Conservation (phyloP, 2,113 vertebrate species). For the Trichechus manatus region DNA sequence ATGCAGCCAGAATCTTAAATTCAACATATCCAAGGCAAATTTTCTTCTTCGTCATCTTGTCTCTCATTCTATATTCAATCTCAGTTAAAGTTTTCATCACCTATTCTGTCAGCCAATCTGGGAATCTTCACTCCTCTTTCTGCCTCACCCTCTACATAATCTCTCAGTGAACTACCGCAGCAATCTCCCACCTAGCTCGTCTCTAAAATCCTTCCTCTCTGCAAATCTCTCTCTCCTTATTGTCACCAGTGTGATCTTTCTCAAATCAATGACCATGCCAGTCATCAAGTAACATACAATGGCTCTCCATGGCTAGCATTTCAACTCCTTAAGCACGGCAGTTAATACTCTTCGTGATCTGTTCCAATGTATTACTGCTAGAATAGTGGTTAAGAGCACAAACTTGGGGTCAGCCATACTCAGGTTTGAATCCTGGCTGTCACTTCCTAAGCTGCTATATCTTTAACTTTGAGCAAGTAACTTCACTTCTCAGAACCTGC, state of each 20-base stretch:
- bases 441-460: background rate
- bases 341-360: background rate
- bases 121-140: background rate
- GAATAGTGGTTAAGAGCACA: background rate
- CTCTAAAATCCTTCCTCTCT: slow-evolving; percentile 33
- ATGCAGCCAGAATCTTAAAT: background rate
- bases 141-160: background rate
- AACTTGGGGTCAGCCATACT: background rate
- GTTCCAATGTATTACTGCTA: background rate
- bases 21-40: background rate
- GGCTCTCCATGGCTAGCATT: background rate
- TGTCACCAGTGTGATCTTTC: background rate
- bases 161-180: background rate
- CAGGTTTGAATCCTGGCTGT: slow-evolving; percentile 4
- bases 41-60: background rate
- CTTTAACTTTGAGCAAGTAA: slow-evolving; percentile 12
- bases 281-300: background rate
- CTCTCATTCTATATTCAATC: background rate
- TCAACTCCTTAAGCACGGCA: background rate
- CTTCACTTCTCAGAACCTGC: slow-evolving; percentile 6
- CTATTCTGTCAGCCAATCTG: background rate
- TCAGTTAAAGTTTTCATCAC: background rate
- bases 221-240: background rate
- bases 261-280: slow-evolving; percentile 1
- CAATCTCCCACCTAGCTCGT: background rate